phyloP scores from a whole-genome alignment of 1,140 invertebrate species.

The Drosophila nannoptera region DNA sequence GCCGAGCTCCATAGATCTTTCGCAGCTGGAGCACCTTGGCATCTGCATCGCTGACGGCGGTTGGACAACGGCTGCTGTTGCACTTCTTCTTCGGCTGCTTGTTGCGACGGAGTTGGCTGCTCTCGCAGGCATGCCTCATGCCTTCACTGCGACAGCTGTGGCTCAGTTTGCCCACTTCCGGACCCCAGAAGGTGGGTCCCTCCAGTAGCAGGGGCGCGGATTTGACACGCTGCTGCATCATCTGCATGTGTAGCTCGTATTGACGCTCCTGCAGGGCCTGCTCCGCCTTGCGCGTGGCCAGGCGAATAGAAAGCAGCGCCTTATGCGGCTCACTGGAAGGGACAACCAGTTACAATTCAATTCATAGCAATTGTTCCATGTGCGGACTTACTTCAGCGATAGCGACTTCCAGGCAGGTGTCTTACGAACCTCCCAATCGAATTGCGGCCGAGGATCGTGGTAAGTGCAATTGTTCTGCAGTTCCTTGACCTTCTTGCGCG shows the following conservation, averaged over 20 bases:
- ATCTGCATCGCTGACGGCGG: conserved; percentile 32
- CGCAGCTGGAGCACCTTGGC: conserved; percentile 59
- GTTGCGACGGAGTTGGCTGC: conserved; percentile 42
- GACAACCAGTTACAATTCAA: background rate
- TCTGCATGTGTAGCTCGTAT: conserved; percentile 75
- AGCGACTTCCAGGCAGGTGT: conserved; percentile 77
- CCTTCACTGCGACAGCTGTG: conserved; percentile 68
- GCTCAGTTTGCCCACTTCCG: conserved; percentile 69
- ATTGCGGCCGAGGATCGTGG: conserved; percentile 56
- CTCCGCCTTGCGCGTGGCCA: conserved; percentile 78
- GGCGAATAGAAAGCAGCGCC: conserved; percentile 63
- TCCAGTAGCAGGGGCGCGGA: conserved; percentile 74
- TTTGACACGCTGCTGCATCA: conserved; percentile 76
- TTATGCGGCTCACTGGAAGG: conserved; percentile 71
- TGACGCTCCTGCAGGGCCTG: conserved; percentile 71
- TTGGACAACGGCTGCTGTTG: conserved; percentile 39
- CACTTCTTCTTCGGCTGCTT: conserved; percentile 52
- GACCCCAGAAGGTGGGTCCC: conserved; percentile 73
- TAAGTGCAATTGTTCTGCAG: conserved; percentile 72
- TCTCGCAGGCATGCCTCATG: conserved; percentile 57
- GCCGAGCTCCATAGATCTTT: conserved; percentile 65
- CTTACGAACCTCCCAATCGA: conserved; percentile 76
- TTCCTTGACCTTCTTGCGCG: conserved; percentile 70
- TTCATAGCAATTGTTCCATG: background rate
- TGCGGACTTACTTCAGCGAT: conserved; percentile 61